phyloP scores from a whole-genome alignment of 2,888 invertebrate species.

The Mechanitis mazaeus region DNA sequence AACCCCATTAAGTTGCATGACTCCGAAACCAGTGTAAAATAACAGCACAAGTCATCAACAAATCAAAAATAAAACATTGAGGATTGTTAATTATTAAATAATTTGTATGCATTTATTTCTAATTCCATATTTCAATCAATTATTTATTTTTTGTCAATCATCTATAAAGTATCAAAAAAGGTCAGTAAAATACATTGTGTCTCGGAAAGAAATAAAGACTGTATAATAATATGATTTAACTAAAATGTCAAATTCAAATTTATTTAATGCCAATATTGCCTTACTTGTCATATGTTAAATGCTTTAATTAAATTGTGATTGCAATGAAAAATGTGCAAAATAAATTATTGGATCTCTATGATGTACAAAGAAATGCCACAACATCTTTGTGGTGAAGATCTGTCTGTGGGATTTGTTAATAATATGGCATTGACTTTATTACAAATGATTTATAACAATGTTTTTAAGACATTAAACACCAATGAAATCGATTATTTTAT shows the following conservation, averaged over 20 bases:
- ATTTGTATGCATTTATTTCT: conserved; percentile 1
- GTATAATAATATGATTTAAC: too few relatives aligned
- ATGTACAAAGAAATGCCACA: conserved; percentile 42
- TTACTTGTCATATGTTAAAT: conserved; percentile 36
- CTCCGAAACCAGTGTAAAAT: background rate
- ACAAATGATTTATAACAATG: conserved; percentile 52
- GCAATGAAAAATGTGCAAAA: conserved; percentile 30
- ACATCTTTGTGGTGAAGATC: conserved; percentile 44
- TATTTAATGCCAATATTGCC: conserved; percentile 52
- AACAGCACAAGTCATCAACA: too few relatives aligned
- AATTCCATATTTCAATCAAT: conserved; percentile 5
- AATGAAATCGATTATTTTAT: conserved; percentile 36
- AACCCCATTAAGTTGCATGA: conserved; percentile 6
- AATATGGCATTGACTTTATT: conserved; percentile 55
- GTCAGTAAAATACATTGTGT: too few relatives aligned
- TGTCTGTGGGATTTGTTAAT: conserved; percentile 51
- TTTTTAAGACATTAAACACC: conserved; percentile 60
- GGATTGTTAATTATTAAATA: conserved; percentile 8
- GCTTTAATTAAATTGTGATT: conserved; percentile 27
- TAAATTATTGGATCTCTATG: conserved; percentile 56
- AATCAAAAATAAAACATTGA: background rate
- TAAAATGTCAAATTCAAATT: background rate
- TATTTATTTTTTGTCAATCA: conserved; percentile 7
- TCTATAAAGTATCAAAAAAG: background rate
- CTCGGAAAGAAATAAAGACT: too few relatives aligned